Base-by-base conservation (phyloP, 2,888 invertebrate genomes). In the Apamea crenata region DNA sequence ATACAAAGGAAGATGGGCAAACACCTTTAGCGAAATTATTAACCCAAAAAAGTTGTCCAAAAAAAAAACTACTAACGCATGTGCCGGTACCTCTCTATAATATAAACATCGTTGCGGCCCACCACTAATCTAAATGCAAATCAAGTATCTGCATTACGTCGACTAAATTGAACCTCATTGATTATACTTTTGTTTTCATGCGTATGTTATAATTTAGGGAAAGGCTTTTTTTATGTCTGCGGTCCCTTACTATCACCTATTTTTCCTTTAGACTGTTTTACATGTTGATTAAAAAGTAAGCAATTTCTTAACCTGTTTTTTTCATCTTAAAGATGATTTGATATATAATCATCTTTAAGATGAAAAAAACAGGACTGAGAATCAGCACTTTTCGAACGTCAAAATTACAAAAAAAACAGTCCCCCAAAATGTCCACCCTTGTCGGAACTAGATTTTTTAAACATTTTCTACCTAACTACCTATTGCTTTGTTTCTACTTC, bases 121-220 rank as follows among this genome's bases (percentile, higher is more conserved):
- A 86, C 72, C 83, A 89, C 91, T 94, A 92, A 94, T 94, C 92
- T 94, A 94, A 91, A 94, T 94, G 94, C 93, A 93, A 94, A 94
- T 94, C 88, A 88, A 87, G 84, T 78, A 86, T 87, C 81, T 86
- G 86, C 87, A 91, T 91, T 93, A 92, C 86, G 84, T 86, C 63
- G 82, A 77, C 86, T 81, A 90, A 90, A 93, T 91, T 90, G 88
- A 81, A 90, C 89, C 88, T 90, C 90, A 91, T 91, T 90, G 87
- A 88, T 87, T 80, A 76, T 74, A 84, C 72, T 81, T 85, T 80
- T 80, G 86, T 90, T 83, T 80, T 84, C 69, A 82, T 59, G 69
- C 47, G 40, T 59, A n/a, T 77, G 40, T 61, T 65, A 68, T 63
- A n/a, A 66, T 40, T 29, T 25, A 36, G 40, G 36, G 21, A 67